Conservation (phyloP, 2,113 vertebrate species). For the Murina feae region DNA sequence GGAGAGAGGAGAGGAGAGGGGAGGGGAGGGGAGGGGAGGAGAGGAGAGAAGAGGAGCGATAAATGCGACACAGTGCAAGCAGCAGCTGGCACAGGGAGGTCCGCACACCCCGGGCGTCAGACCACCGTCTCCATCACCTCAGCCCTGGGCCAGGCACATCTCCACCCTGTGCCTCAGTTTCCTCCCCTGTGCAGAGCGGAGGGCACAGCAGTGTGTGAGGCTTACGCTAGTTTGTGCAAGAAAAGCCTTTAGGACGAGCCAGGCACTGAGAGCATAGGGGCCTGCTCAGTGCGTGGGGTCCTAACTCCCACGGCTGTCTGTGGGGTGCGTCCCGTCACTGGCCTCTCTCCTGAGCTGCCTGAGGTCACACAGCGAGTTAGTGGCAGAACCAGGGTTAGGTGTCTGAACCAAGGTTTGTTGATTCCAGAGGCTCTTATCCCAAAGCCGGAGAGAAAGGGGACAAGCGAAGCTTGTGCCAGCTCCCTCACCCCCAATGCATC, state of each 20-base stretch:
- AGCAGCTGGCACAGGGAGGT: neutral
- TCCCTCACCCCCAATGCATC: too few species aligned
- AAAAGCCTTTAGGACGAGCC: neutral
- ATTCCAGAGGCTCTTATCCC: neutral
- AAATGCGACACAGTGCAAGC: neutral
- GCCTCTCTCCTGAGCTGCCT: neutral
- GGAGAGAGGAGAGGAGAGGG: too few species aligned
- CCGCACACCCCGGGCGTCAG: accelerated
- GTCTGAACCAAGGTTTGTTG: neutral
- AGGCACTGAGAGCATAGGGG: accelerated
- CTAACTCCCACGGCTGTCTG: neutral
- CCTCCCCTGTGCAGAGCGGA: neutral
- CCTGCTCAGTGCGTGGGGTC: accelerated
- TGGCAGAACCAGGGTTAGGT: neutral
- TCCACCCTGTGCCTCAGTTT: neutral
- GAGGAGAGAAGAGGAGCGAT: neutral
- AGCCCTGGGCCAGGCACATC: neutral
- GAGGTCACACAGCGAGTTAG: neutral
- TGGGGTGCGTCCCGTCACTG: neutral
- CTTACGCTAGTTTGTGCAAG: neutral
- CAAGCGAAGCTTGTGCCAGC: accelerated
- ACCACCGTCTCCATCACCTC: neutral
- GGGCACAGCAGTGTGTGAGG: too few species aligned
- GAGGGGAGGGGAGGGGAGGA: too few species aligned
- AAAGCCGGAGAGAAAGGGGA: neutral